phyloP scores from a whole-genome alignment of 2,888 invertebrate species.

The Pegoplata infirma region DNA sequence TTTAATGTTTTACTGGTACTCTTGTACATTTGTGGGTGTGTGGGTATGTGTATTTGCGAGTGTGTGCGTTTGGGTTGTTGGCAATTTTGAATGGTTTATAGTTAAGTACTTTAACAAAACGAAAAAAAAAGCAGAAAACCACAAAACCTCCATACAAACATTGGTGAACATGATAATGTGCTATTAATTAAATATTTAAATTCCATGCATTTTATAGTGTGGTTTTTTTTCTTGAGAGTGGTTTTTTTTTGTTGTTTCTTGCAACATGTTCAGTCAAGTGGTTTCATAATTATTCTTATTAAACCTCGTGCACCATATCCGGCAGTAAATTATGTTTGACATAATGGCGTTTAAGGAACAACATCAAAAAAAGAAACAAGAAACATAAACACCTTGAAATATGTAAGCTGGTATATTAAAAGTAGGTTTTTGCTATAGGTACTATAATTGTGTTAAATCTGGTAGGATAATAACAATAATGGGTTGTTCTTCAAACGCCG shows the following conservation, averaged over 20 bases:
- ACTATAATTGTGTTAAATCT: too few species aligned
- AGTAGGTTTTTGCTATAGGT: too few species aligned
- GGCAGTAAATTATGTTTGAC: background rate
- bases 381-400: too few species aligned
- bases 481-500: too few species aligned
- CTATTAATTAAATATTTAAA: slow-evolving; percentile 38
- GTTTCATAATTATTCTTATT: background rate
- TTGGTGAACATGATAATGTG: slow-evolving; percentile 5
- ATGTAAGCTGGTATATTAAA: too few species aligned
- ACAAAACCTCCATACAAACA: background rate
- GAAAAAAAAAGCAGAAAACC: too few species aligned
- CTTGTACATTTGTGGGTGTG: background rate
- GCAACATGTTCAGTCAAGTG: background rate
- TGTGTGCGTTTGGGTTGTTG: background rate
- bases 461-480: too few species aligned
- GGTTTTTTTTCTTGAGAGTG: background rate
- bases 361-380: too few species aligned
- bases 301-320: background rate
- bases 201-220: slow-evolving; percentile 30
- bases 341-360: too few species aligned
- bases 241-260: slow-evolving; percentile 8
- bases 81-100: background rate
- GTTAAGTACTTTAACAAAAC: background rate
- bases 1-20: background rate
- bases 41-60: background rate